Evolutionary conservation across 2,113 vertebrate genomes (phyloP).

Genomic region (Suncus etruscus): DNA sequence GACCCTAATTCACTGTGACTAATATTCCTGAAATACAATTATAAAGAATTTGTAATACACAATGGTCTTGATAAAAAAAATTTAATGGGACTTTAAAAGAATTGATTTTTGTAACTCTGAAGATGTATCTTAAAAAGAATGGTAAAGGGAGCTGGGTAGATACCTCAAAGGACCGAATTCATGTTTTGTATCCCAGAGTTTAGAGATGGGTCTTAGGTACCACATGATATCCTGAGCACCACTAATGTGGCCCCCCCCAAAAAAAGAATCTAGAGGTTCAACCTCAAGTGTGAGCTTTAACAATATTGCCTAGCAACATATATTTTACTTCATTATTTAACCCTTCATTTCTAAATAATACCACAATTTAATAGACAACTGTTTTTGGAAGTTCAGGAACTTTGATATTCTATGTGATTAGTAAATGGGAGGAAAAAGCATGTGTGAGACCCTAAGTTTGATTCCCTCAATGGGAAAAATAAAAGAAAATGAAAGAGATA

Average conservation of each 20-base stretch:
- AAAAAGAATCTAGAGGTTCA: not conserved
- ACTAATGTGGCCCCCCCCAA: not conserved
- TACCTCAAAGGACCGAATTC: too few species aligned
- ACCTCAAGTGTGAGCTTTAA: not conserved
- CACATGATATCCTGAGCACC: too few species aligned
- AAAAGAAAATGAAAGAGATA: too few species aligned
- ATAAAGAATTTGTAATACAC: too few species aligned
- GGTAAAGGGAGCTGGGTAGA: not conserved
- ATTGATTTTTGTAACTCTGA: not conserved
- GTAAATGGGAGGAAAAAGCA: not conserved
- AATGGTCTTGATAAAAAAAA: too few species aligned
- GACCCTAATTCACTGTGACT: too few species aligned
- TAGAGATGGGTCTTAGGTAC: too few species aligned
- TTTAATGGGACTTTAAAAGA: not conserved
- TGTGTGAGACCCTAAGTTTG: too few species aligned
- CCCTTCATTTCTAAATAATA: not conserved
- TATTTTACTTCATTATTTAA: not conserved
- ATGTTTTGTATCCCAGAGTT: too few species aligned
- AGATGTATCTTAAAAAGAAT: not conserved
- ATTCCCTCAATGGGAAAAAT: too few species aligned
- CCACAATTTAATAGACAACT: constrained; percentile 9
- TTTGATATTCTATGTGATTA: not conserved
- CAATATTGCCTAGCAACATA: not conserved
- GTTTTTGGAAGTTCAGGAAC: not conserved
- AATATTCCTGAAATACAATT: too few species aligned